These are phyloP conservation scores for Berghia stephanieae DNA, from an alignment of 1,140 invertebrate species.

Conservation along the genomic window DNA sequence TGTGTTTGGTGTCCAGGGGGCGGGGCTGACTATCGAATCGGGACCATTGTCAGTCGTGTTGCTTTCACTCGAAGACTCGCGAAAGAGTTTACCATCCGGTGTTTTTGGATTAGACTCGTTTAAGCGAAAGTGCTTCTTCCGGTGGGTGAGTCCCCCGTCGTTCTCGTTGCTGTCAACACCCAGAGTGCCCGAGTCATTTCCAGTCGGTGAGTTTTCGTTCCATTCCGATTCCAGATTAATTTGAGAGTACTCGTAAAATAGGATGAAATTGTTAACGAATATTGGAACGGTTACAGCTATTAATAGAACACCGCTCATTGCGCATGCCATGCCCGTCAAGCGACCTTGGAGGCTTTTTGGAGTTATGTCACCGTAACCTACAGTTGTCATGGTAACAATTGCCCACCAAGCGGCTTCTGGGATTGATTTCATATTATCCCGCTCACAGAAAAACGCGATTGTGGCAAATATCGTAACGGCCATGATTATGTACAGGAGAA, in stretches of 20 bases:
- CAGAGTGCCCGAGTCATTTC: too few relatives aligned
- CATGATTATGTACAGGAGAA: constrained; percentile 45
- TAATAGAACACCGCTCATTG: constrained; percentile 37
- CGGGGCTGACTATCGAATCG: too few relatives aligned
- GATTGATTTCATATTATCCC: constrained; percentile 76
- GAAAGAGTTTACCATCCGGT: too few relatives aligned
- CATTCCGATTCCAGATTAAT: neutral
- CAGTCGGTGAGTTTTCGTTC: too few relatives aligned
- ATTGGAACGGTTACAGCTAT: constrained; percentile 41
- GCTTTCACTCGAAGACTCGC: too few relatives aligned
- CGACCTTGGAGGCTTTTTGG: constrained; percentile 54
- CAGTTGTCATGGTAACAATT: constrained; percentile 90
- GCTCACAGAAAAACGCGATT: constrained; percentile 63
- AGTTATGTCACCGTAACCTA: constrained; percentile 94
- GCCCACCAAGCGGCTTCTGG: constrained; percentile 94
- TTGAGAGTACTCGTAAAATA: constrained; percentile 38
- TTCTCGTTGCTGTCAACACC: too few relatives aligned
- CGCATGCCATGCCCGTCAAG: constrained; percentile 34
- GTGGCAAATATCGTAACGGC: constrained; percentile 47
- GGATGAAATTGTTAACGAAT: constrained; percentile 42
- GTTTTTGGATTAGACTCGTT: too few relatives aligned
- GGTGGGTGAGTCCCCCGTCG: too few relatives aligned
- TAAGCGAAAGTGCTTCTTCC: too few relatives aligned
- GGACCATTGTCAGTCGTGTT: too few relatives aligned
- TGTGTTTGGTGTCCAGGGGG: too few relatives aligned